Evolutionary conservation across 2,797 vertebrate genomes (phyloP).

Genomic region (Phoeniculus purpureus): DNA sequence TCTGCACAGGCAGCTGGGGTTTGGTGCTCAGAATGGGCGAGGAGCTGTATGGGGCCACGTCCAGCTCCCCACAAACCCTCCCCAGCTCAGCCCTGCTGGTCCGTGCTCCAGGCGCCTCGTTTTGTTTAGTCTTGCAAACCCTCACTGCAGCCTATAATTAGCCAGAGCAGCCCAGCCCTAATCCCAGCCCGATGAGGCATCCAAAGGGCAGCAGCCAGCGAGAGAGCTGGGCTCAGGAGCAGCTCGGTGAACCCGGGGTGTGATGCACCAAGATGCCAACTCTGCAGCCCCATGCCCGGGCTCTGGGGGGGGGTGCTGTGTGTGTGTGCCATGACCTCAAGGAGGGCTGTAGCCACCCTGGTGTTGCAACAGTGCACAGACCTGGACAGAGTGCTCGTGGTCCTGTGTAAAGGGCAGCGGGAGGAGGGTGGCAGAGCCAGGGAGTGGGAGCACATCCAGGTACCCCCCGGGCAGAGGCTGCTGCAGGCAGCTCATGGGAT

Average conservation of each 20-base stretch:
- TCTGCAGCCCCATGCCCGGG: rapidly evolving
- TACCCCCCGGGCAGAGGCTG: neutral
- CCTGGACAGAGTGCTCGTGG: rapidly evolving
- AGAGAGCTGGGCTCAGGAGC: neutral
- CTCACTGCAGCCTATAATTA: neutral
- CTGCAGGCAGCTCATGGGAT: neutral
- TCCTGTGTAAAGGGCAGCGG: neutral
- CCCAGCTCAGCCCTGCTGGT: neutral
- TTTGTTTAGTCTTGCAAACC: neutral
- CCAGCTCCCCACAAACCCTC: neutral
- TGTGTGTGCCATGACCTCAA: rapidly evolving
- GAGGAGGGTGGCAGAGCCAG: neutral
- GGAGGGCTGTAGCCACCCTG: neutral
- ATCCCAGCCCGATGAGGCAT: neutral
- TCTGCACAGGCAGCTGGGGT: neutral
- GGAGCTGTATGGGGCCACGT: neutral
- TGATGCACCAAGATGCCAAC: neutral
- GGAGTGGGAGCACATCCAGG: neutral
- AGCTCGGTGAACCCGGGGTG: rapidly evolving
- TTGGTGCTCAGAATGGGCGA: rapidly evolving
- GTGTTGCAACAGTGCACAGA: rapidly evolving
- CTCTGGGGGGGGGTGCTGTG: neutral
- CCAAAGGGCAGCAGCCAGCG: neutral
- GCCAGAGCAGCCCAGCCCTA: neutral
- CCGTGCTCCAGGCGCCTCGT: rapidly evolving